These are phyloP conservation scores for Daboia siamensis DNA, from an alignment of 2,113 vertebrate species.

Conservation along the genomic window DNA sequence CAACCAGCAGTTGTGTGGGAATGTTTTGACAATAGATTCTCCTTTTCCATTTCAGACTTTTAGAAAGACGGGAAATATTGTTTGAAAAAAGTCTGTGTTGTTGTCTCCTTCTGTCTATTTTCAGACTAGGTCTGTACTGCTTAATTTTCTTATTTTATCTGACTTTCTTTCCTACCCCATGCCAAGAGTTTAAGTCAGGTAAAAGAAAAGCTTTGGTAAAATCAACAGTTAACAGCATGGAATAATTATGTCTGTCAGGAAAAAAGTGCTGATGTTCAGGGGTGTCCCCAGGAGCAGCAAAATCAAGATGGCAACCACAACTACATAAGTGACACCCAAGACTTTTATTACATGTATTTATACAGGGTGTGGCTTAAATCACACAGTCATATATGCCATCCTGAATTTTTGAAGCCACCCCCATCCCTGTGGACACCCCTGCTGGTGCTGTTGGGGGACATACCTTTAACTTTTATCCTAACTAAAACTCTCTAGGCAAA, in stretches of 20 bases:
- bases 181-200: background rate
- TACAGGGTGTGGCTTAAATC: background rate
- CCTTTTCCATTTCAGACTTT: conserved; percentile 13
- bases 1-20: conserved; percentile 25
- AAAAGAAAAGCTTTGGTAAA: background rate
- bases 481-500: background rate
- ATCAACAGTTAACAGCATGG: background rate
- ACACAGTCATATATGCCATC: background rate
- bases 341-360: background rate
- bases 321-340: background rate
- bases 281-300: background rate
- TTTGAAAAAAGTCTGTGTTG: conserved; percentile 1
- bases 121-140: background rate
- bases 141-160: conserved; percentile 15
- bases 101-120: background rate
- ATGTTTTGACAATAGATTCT: conserved; percentile 32
- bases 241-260: background rate
- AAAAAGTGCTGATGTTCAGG: background rate
- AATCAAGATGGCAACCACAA: background rate
- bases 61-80: conserved; percentile 2
- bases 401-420: background rate
- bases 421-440: background rate
- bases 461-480: background rate
- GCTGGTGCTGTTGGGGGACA: background rate
- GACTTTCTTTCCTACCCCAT: background rate